phyloP scores from a whole-genome alignment of 64 coral and sea anemone species.

The Actinia equina region DNA sequence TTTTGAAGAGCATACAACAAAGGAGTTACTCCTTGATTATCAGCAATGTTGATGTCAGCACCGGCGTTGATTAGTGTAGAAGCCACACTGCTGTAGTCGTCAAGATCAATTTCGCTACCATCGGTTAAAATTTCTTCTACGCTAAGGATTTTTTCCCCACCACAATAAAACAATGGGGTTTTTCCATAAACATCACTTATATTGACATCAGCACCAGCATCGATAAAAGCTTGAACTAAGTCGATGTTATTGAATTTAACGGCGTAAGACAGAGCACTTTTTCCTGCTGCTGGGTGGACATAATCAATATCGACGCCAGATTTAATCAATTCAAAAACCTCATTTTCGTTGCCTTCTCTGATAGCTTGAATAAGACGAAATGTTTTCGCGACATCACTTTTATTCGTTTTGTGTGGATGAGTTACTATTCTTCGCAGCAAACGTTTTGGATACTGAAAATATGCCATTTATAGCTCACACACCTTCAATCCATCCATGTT shows the following conservation, averaged over 20 bases:
- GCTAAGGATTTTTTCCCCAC: background rate
- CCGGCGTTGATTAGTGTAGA: no score
- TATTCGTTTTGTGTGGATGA: background rate
- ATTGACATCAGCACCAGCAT: no score
- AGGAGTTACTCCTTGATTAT: no score
- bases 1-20: no score
- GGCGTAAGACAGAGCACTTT: background rate
- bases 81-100: no score
- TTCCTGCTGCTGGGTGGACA: background rate
- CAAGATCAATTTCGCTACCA: background rate
- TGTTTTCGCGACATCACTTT: background rate
- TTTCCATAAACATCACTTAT: background rate
- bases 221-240: background rate
- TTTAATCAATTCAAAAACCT: background rate
- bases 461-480: no score
- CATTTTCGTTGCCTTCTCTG: background rate
- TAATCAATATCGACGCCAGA: background rate
- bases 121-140: background rate
- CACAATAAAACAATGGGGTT: background rate
- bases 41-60: no score
- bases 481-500: no score
- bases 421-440: background rate
- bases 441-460: no score
- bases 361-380: background rate
- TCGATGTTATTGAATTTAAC: background rate